phyloP scores from a whole-genome alignment of 2,797 vertebrate species.

The Simalia tracyae region DNA sequence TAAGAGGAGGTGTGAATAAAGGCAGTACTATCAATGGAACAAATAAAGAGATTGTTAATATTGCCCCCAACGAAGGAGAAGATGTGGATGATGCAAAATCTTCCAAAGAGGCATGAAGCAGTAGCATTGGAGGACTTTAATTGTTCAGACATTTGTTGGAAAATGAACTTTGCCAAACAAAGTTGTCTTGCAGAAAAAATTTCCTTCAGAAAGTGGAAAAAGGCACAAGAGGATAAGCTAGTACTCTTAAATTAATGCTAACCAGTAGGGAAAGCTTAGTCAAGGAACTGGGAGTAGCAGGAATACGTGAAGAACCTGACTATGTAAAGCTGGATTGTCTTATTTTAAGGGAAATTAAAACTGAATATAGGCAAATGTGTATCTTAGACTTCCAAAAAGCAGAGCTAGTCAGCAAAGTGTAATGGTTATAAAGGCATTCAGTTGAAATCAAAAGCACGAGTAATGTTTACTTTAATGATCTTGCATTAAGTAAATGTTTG shows the following conservation, averaged over 20 bases:
- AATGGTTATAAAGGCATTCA: background rate
- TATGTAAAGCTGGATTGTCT: background rate
- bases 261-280: background rate
- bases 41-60: background rate
- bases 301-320: background rate
- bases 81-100: background rate
- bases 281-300: background rate
- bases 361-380: background rate
- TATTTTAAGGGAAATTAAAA: background rate
- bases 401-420: background rate
- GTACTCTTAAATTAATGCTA: background rate
- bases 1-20: background rate
- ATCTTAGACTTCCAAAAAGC: background rate
- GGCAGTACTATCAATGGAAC: background rate
- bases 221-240: background rate
- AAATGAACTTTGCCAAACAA: background rate
- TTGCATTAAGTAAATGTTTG: background rate
- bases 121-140: background rate
- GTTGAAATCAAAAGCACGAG: background rate
- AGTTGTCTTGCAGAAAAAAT: background rate
- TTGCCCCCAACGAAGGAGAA: background rate
- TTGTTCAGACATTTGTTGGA: background rate
- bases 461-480: background rate
- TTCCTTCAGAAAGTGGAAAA: background rate
- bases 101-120: background rate